These are phyloP conservation scores for Perccottus glenii DNA, from an alignment of 2,113 vertebrate species.

Conservation along the genomic window DNA sequence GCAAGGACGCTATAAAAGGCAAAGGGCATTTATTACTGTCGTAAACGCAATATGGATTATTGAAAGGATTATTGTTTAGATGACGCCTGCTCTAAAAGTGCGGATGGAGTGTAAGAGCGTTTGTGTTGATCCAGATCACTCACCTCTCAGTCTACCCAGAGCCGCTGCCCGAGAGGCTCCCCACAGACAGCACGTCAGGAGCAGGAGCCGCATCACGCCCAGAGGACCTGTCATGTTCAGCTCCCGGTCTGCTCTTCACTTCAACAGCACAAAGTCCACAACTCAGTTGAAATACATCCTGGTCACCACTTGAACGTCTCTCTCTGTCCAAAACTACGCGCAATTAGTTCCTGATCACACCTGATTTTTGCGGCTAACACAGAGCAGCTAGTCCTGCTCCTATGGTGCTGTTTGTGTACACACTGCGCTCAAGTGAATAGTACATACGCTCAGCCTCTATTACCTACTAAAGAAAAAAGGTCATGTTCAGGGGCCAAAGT, in stretches of 20 bases:
- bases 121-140: slow-evolving; percentile 21
- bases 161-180: slow-evolving; percentile 52
- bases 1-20: too few relatives aligned
- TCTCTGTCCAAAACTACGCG: background rate
- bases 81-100: too few relatives aligned
- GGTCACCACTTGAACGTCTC: background rate
- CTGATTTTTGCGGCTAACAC: background rate
- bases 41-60: too few relatives aligned
- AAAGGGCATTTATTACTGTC: too few relatives aligned
- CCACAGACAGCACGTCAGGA: slow-evolving; percentile 39
- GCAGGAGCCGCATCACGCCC: slow-evolving; percentile 27
- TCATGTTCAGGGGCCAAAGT: background rate
- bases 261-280: slow-evolving; percentile 22
- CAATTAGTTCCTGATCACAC: slow-evolving; percentile 8
- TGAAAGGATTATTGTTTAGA: too few relatives aligned
- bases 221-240: slow-evolving; percentile 34
- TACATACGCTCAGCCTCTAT: slow-evolving; percentile 33
- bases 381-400: background rate
- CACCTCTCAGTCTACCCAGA: slow-evolving; percentile 48
- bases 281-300: slow-evolving; percentile 48
- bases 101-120: too few relatives aligned
- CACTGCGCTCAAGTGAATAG: slow-evolving; percentile 36
- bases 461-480: slow-evolving; percentile 8
- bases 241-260: slow-evolving; percentile 16
- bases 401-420: slow-evolving; percentile 27